Evolutionary conservation across 2,888 invertebrate species (phyloP).

Genomic region (Cerastis rubricosa): DNA sequence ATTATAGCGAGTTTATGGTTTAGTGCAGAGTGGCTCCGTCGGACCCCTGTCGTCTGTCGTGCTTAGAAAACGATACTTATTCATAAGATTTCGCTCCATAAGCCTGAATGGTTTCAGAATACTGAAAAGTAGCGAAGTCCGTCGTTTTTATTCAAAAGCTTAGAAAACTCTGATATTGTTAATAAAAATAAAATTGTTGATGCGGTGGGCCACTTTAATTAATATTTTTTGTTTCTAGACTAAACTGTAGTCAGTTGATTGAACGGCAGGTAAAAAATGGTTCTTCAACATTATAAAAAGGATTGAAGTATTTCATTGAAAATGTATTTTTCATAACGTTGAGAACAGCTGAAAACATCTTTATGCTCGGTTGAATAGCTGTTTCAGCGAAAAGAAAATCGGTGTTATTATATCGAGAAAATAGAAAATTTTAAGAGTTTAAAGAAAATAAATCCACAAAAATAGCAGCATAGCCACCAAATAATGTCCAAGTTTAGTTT

Average conservation of each 20-base stretch:
- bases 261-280: conserved; percentile 21
- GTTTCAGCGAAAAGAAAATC: conserved; percentile 27
- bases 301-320: conserved; percentile 16
- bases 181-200: not conserved
- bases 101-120: conserved; percentile 28
- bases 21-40: conserved; percentile 43
- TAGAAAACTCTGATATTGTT: not conserved
- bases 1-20: conserved; percentile 46
- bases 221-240: conserved; percentile 30
- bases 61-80: conserved; percentile 30
- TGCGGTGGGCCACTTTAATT: conserved; percentile 13
- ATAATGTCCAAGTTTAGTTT: conserved; percentile 53
- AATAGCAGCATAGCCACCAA: conserved; percentile 30
- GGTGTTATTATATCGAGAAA: conserved; percentile 24
- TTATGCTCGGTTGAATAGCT: conserved; percentile 14
- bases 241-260: conserved; percentile 16
- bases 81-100: conserved; percentile 26
- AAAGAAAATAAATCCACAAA: conserved; percentile 26
- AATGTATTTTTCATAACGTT: conserved; percentile 16
- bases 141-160: conserved; percentile 13
- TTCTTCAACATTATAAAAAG: conserved; percentile 19
- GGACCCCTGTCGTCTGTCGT: conserved; percentile 22
- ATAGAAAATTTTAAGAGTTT: conserved; percentile 7
- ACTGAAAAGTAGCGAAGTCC: conserved; percentile 4
- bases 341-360: conserved; percentile 31